Evolutionary conservation across 2,113 vertebrate species (phyloP).

Genomic region (Rattus norvegicus): DNA sequence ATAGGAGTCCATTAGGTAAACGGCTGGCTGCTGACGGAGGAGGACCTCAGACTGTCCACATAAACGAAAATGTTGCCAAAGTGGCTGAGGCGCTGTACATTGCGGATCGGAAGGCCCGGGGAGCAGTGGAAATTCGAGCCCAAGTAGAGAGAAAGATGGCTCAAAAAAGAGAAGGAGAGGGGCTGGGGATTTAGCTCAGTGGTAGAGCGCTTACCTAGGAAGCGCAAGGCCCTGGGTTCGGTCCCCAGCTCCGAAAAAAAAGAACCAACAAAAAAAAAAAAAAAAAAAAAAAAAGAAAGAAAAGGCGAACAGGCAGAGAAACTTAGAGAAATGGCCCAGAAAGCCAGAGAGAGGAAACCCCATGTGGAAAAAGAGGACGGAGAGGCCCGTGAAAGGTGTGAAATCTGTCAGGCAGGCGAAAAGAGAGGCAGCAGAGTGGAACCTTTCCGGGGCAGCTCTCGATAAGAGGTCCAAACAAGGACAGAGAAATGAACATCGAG

Average conservation of each 20-base stretch:
- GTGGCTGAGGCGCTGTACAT: slow-evolving; percentile 91
- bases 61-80: slow-evolving; percentile 99
- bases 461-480: slow-evolving; percentile 96
- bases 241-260: too few species aligned
- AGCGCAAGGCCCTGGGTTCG: too few species aligned
- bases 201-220: too few species aligned
- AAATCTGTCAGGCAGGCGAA: slow-evolving; percentile 94
- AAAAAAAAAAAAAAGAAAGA: too few species aligned
- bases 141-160: slow-evolving; percentile 99
- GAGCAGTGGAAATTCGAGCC: slow-evolving; percentile 98
- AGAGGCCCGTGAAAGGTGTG: slow-evolving; percentile 95
- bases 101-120: slow-evolving; percentile 98
- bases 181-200: too few species aligned
- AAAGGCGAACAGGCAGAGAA: slow-evolving; percentile 96
- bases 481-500: slow-evolving; percentile 96
- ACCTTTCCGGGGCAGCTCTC: slow-evolving; percentile 96
- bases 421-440: slow-evolving; percentile 97
- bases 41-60: slow-evolving; percentile 96
- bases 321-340: slow-evolving; percentile 97
- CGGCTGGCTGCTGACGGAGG: slow-evolving; percentile 97
- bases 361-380: slow-evolving; percentile 89
- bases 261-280: too few species aligned
- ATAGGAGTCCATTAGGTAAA: slow-evolving; percentile 98
- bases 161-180: slow-evolving; percentile 98
- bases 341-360: slow-evolving; percentile 94